Evolutionary conservation across 2,797 vertebrate species (phyloP).

Genomic region (Melanotaenia nigrans): DNA sequence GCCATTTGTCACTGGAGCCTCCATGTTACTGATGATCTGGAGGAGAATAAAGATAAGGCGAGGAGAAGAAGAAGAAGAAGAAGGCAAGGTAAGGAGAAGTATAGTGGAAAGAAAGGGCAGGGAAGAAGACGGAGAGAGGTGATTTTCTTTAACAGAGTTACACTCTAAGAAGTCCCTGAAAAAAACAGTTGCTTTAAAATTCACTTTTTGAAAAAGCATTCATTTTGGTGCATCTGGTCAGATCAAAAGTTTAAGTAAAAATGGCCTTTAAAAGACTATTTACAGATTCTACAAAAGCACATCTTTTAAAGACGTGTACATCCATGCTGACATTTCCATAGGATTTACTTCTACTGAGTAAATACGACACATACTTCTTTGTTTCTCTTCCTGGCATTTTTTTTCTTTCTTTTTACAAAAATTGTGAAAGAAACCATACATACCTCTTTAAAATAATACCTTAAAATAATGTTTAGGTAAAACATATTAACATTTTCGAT

Average conservation of each 20-base stretch:
- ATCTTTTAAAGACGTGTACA: too few relatives aligned
- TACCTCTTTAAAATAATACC: not conserved
- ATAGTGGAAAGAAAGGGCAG: conserved; percentile 6
- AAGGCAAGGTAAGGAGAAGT: conserved; percentile 5
- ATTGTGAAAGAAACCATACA: conserved; percentile 1
- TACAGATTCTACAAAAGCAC: not conserved
- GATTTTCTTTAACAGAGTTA: conserved; percentile 21
- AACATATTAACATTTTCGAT: not conserved
- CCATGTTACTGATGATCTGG: conserved; percentile 99
- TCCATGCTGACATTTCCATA: not conserved
- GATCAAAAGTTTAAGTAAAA: conserved; percentile 11
- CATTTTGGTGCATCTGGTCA: conserved; percentile 5
- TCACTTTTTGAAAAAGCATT: conserved; percentile 10
- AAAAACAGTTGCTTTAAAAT: conserved; percentile 22
- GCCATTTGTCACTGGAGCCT: conserved; percentile 99
- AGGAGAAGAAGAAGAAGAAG: not conserved
- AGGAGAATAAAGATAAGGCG: conserved; percentile 29
- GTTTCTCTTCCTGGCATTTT: not conserved
- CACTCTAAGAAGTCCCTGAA: not conserved
- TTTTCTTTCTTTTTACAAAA: not conserved
- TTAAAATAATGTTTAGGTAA: not conserved
- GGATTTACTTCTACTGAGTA: not conserved
- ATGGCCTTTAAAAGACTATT: conserved; percentile 4
- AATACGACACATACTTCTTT: too few relatives aligned
- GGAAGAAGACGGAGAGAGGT: conserved; percentile 12